Evolutionary conservation across 1,140 invertebrate genomes (phyloP).

Genomic region (Triops cancriformis): DNA sequence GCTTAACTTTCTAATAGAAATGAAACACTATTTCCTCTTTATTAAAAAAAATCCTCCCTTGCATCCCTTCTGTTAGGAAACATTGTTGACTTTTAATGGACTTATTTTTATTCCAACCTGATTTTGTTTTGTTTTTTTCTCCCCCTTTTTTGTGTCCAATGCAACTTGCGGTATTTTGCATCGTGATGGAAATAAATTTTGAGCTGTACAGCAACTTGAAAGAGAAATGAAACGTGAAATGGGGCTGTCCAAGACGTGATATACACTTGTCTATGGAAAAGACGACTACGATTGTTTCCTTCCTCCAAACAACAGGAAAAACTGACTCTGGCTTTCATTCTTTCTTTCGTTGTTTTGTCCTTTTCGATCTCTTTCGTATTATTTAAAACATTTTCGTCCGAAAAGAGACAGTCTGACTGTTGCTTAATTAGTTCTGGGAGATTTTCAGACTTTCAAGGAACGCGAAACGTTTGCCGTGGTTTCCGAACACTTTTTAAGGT

Average conservation of each 20-base stretch:
- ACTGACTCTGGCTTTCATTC: no score
- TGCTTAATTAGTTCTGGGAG: no score
- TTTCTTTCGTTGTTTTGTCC: no score
- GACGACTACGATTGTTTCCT: no score
- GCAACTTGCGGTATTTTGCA: neutral
- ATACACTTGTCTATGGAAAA: slow-evolving; percentile 14
- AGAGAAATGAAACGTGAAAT: neutral
- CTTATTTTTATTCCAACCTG: neutral
- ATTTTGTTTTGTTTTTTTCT: neutral
- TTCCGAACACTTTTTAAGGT: no score
- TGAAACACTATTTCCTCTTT: neutral
- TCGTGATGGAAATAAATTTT: neutral
- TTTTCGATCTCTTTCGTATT: no score
- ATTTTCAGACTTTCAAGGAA: no score
- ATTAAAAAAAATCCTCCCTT: neutral
- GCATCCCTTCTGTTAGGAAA: neutral
- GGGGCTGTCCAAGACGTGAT: neutral
- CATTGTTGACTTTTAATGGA: slow-evolving; percentile 1
- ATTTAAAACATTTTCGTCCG: no score
- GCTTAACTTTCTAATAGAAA: neutral
- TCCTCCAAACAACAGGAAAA: no score
- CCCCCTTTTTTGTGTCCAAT: neutral
- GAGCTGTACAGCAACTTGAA: slow-evolving; percentile 3
- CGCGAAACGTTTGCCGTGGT: no score
- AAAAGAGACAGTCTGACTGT: no score